phyloP scores from a whole-genome alignment of 1,140 invertebrate genomes.

The Battus philenor region DNA sequence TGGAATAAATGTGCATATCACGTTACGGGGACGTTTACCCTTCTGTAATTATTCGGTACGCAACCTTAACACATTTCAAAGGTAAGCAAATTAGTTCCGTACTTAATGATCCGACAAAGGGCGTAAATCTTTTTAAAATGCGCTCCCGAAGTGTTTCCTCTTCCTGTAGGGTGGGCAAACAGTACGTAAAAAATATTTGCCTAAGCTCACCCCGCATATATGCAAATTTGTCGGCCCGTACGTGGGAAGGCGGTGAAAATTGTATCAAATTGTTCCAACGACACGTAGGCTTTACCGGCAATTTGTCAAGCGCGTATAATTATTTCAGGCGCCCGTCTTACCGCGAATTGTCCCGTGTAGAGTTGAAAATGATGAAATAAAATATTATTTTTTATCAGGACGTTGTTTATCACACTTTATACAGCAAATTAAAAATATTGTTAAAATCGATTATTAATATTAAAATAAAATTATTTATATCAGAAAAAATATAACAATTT shows the following conservation, averaged over 20 bases:
- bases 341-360: slow-evolving; percentile 39
- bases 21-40: slow-evolving; percentile 56
- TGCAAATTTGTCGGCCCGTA: slow-evolving; percentile 63
- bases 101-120: slow-evolving; percentile 74
- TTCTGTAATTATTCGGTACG: slow-evolving; percentile 60
- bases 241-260: slow-evolving; percentile 64
- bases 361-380: slow-evolving; percentile 20
- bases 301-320: slow-evolving; percentile 71
- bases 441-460: no score
- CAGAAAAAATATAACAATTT: no score
- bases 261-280: slow-evolving; percentile 71
- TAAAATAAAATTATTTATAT: neutral
- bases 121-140: slow-evolving; percentile 74
- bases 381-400: no score
- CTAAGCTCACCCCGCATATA: slow-evolving; percentile 63
- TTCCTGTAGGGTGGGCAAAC: slow-evolving; percentile 57
- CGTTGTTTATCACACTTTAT: no score
- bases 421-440: no score
- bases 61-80: slow-evolving; percentile 72
- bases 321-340: slow-evolving; percentile 47
- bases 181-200: slow-evolving; percentile 72
- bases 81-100: slow-evolving; percentile 74
- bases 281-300: slow-evolving; percentile 65
- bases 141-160: slow-evolving; percentile 61
- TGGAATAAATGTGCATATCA: slow-evolving; percentile 63